A percentile compares a stretch with the other conserved stretches of the same genome.
These are phyloP conservation scores for Halcyon badia DNA, from an alignment of 2,797 vertebrate species.

Conservation along the genomic window DNA sequence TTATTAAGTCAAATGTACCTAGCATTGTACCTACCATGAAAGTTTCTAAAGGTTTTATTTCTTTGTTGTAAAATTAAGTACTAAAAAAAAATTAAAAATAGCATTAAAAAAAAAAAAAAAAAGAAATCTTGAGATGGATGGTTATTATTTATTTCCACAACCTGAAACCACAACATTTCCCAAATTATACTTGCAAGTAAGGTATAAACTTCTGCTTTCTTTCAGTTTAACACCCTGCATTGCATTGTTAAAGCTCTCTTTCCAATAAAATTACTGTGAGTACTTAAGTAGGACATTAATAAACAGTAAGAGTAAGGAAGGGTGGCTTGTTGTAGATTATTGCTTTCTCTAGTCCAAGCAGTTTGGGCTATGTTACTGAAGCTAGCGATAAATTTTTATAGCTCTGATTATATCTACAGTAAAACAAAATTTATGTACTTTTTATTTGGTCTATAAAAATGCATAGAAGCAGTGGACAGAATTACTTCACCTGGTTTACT, in stretches of 20 bases:
- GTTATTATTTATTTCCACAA: not conserved
- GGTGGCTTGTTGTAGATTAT: not conserved
- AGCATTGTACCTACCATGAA: not conserved
- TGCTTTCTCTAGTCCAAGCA: not conserved
- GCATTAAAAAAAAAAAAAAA: not conserved
- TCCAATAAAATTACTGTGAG: not conserved
- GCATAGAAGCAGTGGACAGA: constrained; percentile 3
- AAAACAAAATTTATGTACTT: constrained; percentile 66
- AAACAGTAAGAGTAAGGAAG: not conserved
- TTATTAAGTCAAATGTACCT: not conserved
- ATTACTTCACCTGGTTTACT: constrained; percentile 25
- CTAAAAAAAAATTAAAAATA: not conserved
- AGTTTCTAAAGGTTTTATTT: not conserved
- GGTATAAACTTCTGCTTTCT: not conserved
- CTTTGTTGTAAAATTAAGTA: not conserved
- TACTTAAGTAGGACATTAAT: not conserved
- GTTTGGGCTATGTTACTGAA: constrained; percentile 32
- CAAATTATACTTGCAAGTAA: not conserved
- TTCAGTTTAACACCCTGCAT: not conserved
- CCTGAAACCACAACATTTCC: not conserved
- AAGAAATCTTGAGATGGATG: not conserved
- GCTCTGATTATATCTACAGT: constrained; percentile 42
- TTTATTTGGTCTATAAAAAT: constrained; percentile 66
- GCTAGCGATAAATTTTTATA: constrained; percentile 61
- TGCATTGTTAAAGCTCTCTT: not conserved